Conservation (phyloP, 2,113 vertebrate genomes). For the Macquaria australasica region DNA sequence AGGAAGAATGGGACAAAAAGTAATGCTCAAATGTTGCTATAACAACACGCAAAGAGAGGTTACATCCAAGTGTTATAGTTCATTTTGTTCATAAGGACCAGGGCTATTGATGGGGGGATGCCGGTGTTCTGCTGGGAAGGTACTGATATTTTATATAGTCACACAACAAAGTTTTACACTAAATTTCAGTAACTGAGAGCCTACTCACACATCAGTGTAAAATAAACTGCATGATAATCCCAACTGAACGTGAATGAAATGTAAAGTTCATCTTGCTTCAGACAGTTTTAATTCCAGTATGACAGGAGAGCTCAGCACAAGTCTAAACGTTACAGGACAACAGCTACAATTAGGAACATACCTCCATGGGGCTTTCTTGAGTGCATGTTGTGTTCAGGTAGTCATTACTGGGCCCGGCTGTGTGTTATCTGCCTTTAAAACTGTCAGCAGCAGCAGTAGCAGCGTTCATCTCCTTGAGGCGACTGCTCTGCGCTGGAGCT, state of each 20-base stretch:
- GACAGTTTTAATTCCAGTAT: not conserved
- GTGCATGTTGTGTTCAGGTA: slow-evolving; percentile 53
- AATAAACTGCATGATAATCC: not conserved
- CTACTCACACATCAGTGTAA: not conserved
- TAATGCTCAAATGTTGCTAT: not conserved
- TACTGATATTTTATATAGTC: not conserved
- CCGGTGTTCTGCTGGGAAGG: not conserved
- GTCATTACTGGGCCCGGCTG: slow-evolving; percentile 55
- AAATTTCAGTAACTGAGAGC: not conserved
- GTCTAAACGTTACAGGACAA: slow-evolving; percentile 49
- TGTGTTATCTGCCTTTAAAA: slow-evolving; percentile 60
- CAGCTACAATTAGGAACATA: slow-evolving; percentile 70
- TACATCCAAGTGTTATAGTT: not conserved
- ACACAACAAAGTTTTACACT: not conserved
- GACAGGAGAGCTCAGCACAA: slow-evolving; percentile 16
- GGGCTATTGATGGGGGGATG: not conserved
- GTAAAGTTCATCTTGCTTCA: not conserved
- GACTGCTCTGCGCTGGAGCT: slow-evolving; percentile 23
- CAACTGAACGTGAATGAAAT: not conserved
- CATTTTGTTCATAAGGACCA: not conserved
- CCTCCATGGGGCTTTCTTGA: slow-evolving; percentile 44
- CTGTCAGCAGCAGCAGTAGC: slow-evolving; percentile 39
- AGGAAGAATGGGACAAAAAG: not conserved
- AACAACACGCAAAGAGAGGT: not conserved
- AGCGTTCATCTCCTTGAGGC: slow-evolving; percentile 24